Conservation (phyloP, 1,140 invertebrate species). For the Meloidogyne floridensis region DNA sequence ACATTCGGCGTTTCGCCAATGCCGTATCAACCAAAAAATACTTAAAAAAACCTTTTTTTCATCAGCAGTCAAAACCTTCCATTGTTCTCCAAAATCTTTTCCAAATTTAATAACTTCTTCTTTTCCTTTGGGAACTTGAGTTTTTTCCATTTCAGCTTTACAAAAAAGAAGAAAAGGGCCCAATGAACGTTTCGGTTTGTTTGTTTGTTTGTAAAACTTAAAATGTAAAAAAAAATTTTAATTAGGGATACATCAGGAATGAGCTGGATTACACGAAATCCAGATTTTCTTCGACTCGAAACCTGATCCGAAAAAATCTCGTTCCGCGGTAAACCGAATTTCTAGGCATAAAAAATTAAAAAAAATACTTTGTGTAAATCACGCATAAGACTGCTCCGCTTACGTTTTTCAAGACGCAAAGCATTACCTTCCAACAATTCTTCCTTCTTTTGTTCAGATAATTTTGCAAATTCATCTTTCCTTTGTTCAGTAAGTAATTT, state of each 20-base stretch:
- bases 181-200: slow-evolving; percentile 14
- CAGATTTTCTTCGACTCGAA: background rate
- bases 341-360: background rate
- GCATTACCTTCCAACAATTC: background rate
- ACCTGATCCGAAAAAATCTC: no score
- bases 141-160: background rate
- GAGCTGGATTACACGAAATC: background rate
- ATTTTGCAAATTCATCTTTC: background rate
- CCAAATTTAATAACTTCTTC: slow-evolving; percentile 18
- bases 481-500: background rate
- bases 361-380: background rate
- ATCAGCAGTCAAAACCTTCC: background rate
- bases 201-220: slow-evolving; percentile 10
- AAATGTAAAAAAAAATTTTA: background rate
- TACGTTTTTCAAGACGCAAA: background rate
- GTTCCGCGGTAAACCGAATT: no score
- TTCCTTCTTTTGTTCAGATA: background rate
- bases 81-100: background rate
- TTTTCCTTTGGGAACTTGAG: background rate
- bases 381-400: background rate
- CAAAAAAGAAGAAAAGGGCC: slow-evolving; percentile 11
- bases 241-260: no score
- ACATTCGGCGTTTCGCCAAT: no score
- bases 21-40: background rate
- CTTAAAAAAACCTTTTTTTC: slow-evolving; percentile 27